Conservation (phyloP, 2,113 vertebrate genomes). For the Antechinus stuartii region DNA sequence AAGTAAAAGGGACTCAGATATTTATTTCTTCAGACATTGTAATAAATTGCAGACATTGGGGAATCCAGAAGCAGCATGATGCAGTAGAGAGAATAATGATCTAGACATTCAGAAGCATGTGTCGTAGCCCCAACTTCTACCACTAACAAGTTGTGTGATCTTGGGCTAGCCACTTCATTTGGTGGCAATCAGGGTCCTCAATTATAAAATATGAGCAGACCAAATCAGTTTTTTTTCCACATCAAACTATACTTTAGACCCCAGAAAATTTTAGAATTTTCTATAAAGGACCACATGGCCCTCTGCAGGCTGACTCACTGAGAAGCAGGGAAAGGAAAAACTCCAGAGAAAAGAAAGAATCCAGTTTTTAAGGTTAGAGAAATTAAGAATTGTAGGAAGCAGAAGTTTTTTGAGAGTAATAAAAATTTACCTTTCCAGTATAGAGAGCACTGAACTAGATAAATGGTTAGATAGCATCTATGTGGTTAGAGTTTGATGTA, state of each 20-base stretch:
- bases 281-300: background rate
- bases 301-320: background rate
- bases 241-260: background rate
- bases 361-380: background rate
- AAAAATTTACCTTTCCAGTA: background rate
- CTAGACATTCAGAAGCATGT: background rate
- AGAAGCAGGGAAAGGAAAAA: background rate
- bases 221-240: background rate
- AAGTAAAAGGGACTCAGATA: background rate
- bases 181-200: background rate
- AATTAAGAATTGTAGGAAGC: background rate
- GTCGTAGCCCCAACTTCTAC: background rate
- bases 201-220: too few relatives aligned
- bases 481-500: background rate
- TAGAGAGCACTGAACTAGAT: background rate
- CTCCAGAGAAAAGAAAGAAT: background rate
- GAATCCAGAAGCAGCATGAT: background rate
- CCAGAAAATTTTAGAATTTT: background rate
- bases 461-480: background rate
- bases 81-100: background rate
- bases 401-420: background rate
- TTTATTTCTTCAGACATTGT: background rate
- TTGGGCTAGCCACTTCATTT: background rate
- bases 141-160: background rate
- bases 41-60: background rate